Conservation (phyloP, 1,140 invertebrate genomes). For the Platyscapa corneri region DNA sequence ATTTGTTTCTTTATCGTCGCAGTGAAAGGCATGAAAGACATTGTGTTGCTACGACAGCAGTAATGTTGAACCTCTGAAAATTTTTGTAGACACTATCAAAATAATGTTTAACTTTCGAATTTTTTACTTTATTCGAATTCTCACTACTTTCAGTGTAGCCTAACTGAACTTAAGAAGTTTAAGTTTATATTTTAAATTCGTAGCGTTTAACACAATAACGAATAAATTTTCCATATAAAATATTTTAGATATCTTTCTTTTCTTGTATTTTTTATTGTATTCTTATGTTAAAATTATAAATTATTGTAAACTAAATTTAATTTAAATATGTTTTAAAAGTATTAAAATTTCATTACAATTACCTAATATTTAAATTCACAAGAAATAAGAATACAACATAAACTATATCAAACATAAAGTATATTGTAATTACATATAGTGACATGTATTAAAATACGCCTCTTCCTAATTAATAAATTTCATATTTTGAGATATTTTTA, state of each 20-base stretch:
- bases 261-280: too few species aligned
- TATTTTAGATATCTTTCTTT: too few species aligned
- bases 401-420: not conserved
- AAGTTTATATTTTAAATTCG: not conserved
- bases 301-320: too few species aligned
- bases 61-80: conserved; percentile 39
- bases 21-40: conserved; percentile 22
- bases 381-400: too few species aligned
- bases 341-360: too few species aligned
- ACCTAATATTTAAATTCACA: too few species aligned
- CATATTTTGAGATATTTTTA: too few species aligned
- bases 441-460: not conserved
- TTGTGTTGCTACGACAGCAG: conserved; percentile 17
- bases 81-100: conserved; percentile 30
- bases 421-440: not conserved
- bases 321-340: too few species aligned
- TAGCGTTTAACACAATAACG: not conserved
- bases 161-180: not conserved
- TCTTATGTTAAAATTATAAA: too few species aligned
- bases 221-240: not conserved
- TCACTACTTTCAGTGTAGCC: not conserved
- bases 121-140: not conserved
- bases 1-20: conserved; percentile 49
- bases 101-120: not conserved
- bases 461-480: not conserved